phyloP scores from a whole-genome alignment of 2,888 invertebrate species.

The Drosophila acutilabella region DNA sequence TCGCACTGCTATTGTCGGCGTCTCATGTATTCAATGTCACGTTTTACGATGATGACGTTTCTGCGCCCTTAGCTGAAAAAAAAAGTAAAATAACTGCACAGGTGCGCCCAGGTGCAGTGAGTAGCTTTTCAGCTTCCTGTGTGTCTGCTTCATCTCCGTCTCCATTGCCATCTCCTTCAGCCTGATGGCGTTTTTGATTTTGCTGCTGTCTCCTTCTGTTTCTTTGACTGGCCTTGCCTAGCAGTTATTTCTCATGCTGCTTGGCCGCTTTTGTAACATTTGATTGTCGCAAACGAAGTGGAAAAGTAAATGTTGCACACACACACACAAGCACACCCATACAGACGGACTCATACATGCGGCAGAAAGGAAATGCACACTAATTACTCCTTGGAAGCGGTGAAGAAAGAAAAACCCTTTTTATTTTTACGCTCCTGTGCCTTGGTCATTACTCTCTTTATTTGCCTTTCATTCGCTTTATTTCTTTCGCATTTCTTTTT shows the following conservation, averaged over 20 bases:
- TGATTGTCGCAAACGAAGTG: slow-evolving; percentile 80
- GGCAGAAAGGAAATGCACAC: slow-evolving; percentile 71
- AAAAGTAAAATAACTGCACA: slow-evolving; percentile 28
- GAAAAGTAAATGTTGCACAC: slow-evolving; percentile 73
- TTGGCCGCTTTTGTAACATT: slow-evolving; percentile 67
- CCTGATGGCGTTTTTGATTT: not conserved
- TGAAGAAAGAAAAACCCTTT: slow-evolving; percentile 38
- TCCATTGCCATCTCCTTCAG: not conserved
- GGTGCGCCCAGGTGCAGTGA: slow-evolving; percentile 24
- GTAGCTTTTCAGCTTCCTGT: not conserved
- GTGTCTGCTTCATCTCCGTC: not conserved
- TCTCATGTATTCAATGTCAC: slow-evolving; percentile 70
- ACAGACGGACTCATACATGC: slow-evolving; percentile 5
- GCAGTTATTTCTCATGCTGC: slow-evolving; percentile 29
- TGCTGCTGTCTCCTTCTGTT: not conserved
- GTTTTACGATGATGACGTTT: slow-evolving; percentile 48
- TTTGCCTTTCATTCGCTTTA: slow-evolving; percentile 53
- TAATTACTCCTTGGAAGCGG: slow-evolving; percentile 66
- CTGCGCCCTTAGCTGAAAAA: slow-evolving; percentile 40
- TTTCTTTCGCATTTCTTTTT: slow-evolving; percentile 33
- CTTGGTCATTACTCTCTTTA: slow-evolving; percentile 54
- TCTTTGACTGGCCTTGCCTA: slow-evolving; percentile 18
- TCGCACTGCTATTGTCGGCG: slow-evolving; percentile 23
- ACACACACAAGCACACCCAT: slow-evolving; percentile 17
- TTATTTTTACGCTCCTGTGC: slow-evolving; percentile 45